Percentiles rank a stretch among this genome's conserved stretches.
These are phyloP conservation scores for Paracyclopina nana DNA, from an alignment of 1,140 invertebrate genomes.

Conservation along the genomic window DNA sequence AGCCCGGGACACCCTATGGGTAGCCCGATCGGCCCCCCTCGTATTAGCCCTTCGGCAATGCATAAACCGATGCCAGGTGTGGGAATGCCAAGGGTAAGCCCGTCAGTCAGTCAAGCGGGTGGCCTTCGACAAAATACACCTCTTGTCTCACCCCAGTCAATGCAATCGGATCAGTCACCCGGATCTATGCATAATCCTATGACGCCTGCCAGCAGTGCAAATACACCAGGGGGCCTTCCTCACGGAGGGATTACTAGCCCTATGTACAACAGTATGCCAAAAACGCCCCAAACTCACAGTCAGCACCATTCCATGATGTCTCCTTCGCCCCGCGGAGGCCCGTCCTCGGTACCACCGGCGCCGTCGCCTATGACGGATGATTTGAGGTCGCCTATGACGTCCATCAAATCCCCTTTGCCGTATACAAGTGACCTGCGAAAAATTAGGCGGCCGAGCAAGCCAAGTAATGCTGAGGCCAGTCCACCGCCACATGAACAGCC, in stretches of 20 bases:
- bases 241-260: not conserved
- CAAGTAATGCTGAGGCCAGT: not conserved
- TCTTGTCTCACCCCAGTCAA: conserved; percentile 4
- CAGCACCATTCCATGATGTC: not conserved
- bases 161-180: conserved; percentile 3
- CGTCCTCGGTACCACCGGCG: not conserved
- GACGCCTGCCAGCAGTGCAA: conserved; percentile 1
- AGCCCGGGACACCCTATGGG: no score
- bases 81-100: conserved; percentile 7
- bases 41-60: not conserved
- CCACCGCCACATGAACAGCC: not conserved
- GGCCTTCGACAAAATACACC: not conserved
- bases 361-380: not conserved
- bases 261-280: not conserved
- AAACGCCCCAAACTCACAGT: not conserved
- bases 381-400: not conserved
- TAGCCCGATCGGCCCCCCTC: not conserved
- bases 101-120: not conserved
- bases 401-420: not conserved
- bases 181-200: not conserved
- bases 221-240: no score
- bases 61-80: conserved; percentile 11
- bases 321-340: not conserved
- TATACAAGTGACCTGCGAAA: conserved; percentile 1
- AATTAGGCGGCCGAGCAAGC: conserved; percentile 2